phyloP scores from a whole-genome alignment of 2,888 invertebrate genomes.

The Horisme vitalbata region DNA sequence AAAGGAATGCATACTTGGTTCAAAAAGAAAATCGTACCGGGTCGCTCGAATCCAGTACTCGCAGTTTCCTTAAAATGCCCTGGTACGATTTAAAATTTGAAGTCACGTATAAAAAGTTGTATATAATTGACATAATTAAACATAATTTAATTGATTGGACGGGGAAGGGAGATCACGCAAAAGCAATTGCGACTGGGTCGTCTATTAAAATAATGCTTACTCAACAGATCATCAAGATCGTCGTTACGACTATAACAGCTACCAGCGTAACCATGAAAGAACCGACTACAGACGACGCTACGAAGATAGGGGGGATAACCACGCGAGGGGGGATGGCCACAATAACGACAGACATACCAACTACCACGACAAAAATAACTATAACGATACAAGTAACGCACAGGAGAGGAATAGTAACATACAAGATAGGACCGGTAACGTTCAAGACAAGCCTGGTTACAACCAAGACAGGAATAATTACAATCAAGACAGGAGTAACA shows the following conservation, averaged over 20 bases:
- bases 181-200: no score
- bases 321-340: conserved; percentile 17
- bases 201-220: no score
- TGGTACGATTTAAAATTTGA: no score
- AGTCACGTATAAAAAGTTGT: no score
- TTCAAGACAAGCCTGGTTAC: background rate
- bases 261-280: conserved; percentile 9
- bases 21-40: no score
- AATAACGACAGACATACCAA: background rate
- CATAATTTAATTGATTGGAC: no score
- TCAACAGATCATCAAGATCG: conserved; percentile 11
- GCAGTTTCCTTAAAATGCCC: no score
- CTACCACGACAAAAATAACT: background rate
- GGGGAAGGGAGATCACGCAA: no score
- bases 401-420: background rate
- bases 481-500: conserved; percentile 5
- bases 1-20: no score
- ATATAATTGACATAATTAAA: no score
- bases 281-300: conserved; percentile 4
- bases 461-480: background rate
- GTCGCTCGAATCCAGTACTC: no score
- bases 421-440: background rate
- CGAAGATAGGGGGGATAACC: conserved; percentile 17
- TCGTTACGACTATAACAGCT: conserved; percentile 18
- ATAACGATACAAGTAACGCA: background rate